Conservation (phyloP, 37 sponge, comb jelly and placozoan genomes). For the Haliclona indistincta region DNA sequence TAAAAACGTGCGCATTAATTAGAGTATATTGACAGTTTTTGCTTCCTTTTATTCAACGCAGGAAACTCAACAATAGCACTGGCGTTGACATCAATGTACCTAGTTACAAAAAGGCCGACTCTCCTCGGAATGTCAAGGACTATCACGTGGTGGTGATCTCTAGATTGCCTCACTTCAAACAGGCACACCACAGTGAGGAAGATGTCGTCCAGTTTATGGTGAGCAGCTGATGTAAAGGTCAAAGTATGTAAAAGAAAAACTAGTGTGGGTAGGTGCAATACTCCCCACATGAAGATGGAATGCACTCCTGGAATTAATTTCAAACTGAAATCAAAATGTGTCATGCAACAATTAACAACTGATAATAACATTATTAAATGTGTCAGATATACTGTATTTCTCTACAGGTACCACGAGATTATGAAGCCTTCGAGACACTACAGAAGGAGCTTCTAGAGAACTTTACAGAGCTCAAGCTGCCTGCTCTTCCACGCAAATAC, state of each 20-base stretch:
- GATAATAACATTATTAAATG: too few relatives aligned
- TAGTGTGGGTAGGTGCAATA: too few relatives aligned
- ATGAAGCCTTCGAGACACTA: conserved; percentile 68
- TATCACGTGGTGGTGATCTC: conserved; percentile 78
- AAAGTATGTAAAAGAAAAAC: too few relatives aligned
- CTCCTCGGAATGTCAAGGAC: conserved; percentile 59
- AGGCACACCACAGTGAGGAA: conserved; percentile 46
- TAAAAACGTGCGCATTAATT: too few relatives aligned
- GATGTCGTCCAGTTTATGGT: conserved; percentile 82
- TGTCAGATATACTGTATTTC: not conserved
- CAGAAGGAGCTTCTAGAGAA: conserved; percentile 44
- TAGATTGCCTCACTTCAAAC: conserved; percentile 57
- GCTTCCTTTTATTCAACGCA: conserved; percentile 4
- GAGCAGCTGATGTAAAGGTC: too few relatives aligned
- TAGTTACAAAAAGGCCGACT: conserved; percentile 32
- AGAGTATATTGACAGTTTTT: too few relatives aligned
- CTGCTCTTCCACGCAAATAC: conserved; percentile 56
- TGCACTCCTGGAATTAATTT: too few relatives aligned
- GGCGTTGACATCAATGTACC: conserved; percentile 67
- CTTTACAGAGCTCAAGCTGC: conserved; percentile 51
- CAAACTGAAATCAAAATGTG: too few relatives aligned
- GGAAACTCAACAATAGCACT: conserved; percentile 52
- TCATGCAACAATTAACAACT: too few relatives aligned
- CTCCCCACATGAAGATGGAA: too few relatives aligned
- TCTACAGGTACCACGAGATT: conserved; percentile 56